Conservation (phyloP, 2,888 invertebrate genomes). For the Dorcus parallelipipedus region DNA sequence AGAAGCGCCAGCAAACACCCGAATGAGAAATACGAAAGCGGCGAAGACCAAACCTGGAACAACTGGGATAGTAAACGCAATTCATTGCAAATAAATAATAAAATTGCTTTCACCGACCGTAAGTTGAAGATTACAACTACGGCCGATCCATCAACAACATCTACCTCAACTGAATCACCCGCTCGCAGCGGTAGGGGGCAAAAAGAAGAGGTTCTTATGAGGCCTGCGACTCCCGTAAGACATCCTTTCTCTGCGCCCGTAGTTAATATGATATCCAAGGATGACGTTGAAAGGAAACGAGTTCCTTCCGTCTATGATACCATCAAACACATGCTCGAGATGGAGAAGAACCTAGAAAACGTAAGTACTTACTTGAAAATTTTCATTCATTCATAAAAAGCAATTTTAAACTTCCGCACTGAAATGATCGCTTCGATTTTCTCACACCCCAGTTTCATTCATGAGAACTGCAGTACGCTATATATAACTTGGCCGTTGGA, state of each 20-base stretch:
- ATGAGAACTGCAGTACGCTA: constrained; percentile 9
- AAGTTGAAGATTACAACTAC: constrained; percentile 12
- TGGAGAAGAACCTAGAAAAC: constrained; percentile 54
- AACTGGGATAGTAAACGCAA: constrained; percentile 51
- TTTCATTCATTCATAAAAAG: constrained; percentile 23
- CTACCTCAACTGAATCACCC: background rate
- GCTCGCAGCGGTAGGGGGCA: constrained; percentile 46
- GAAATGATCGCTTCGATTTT: constrained; percentile 27
- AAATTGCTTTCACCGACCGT: constrained; percentile 28
- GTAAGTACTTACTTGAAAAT: constrained; percentile 51
- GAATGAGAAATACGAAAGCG: constrained; percentile 50
- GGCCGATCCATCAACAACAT: background rate
- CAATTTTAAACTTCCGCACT: background rate
- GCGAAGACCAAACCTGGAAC: constrained; percentile 25
- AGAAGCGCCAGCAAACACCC: constrained; percentile 38
- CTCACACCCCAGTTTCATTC: constrained; percentile 29
- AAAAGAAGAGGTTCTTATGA: constrained; percentile 62
- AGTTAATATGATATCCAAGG: constrained; percentile 49
- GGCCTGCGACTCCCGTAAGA: constrained; percentile 56
- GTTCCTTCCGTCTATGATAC: constrained; percentile 55
- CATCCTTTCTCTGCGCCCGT: constrained; percentile 55
- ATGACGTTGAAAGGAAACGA: constrained; percentile 39
- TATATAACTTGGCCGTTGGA: constrained; percentile 11
- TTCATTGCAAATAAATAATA: background rate
- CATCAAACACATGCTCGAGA: constrained; percentile 55